These are phyloP conservation scores for Paelopatides confundens DNA, from an alignment of 53 echinoderm and acorn worm species.

Conservation along the genomic window DNA sequence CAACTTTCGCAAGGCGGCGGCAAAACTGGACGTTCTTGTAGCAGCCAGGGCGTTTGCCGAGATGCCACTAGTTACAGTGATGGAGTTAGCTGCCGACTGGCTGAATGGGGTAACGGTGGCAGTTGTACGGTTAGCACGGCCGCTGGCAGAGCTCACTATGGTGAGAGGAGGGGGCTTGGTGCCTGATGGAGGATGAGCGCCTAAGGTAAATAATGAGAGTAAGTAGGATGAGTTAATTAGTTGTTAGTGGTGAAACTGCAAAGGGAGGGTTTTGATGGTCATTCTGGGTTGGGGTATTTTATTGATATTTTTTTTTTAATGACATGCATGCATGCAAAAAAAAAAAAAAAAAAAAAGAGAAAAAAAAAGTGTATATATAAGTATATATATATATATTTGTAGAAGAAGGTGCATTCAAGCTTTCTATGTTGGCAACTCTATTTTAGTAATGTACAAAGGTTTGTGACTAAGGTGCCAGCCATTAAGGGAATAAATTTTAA, in stretches of 20 bases:
- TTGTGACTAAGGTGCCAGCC: neutral
- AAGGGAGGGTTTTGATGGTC: neutral
- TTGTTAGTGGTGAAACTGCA: constrained; percentile 49
- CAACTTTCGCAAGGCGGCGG: constrained; percentile 95
- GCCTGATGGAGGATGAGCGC: constrained; percentile 75
- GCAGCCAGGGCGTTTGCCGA: constrained; percentile 96
- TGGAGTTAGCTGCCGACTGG: constrained; percentile 93
- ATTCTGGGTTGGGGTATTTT: neutral
- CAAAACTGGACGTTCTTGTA: constrained; percentile 98
- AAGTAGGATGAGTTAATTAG: constrained; percentile 58
- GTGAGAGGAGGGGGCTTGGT: constrained; percentile 98
- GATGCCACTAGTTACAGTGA: constrained; percentile 97
- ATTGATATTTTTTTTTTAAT: neutral
- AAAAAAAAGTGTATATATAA: neutral
- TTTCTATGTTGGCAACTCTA: no score
- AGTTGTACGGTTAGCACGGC: constrained; percentile 91
- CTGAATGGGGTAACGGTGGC: constrained; percentile 98
- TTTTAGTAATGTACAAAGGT: no score
- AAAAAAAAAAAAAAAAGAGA: neutral
- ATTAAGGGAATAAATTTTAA: neutral
- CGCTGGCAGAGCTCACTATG: constrained; percentile 80
- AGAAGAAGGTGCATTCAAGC: no score
- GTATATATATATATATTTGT: no score
- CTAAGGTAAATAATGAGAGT: constrained; percentile 54
- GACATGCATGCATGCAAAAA: neutral